Conservation (phyloP, 2,797 vertebrate genomes). For the Oreonectes daqikongensis region DNA sequence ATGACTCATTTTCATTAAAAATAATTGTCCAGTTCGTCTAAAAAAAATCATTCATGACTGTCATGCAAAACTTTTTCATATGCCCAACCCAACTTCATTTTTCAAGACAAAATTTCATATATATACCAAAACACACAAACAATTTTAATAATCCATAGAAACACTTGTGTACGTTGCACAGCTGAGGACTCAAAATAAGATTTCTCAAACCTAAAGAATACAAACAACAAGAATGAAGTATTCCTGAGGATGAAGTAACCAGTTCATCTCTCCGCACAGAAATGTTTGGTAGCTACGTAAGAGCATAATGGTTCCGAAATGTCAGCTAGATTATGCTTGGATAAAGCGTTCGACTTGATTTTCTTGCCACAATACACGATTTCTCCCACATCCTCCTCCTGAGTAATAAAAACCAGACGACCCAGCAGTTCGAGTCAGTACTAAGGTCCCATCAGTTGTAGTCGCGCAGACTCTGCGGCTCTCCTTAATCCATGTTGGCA, state of each 20-base stretch:
- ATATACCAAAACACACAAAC: constrained; percentile 64
- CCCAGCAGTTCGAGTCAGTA: constrained; percentile 71
- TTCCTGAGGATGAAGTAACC: constrained; percentile 69
- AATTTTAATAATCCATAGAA: constrained; percentile 57
- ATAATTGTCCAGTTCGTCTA: too few relatives aligned
- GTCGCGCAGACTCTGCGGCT: constrained; percentile 71
- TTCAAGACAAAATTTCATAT: too few relatives aligned
- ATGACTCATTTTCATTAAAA: background rate
- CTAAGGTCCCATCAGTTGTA: constrained; percentile 72
- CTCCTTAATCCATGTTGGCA: constrained; percentile 79
- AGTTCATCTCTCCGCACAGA: constrained; percentile 57
- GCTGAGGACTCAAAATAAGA: constrained; percentile 6
- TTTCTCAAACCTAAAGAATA: constrained; percentile 13
- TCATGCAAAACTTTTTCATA: too few relatives aligned
- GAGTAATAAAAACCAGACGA: constrained; percentile 79
- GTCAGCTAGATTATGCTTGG: constrained; percentile 75
- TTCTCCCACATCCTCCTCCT: constrained; percentile 67
- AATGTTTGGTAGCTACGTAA: constrained; percentile 70
- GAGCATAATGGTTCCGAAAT: constrained; percentile 72
- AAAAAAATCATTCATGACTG: too few relatives aligned
- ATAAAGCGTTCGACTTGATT: constrained; percentile 74
- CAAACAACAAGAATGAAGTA: constrained; percentile 40
- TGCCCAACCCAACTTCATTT: too few relatives aligned
- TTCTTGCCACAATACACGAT: constrained; percentile 66
- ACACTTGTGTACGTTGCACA: constrained; percentile 9